Evolutionary conservation across 1,140 invertebrate species (phyloP).

Genomic region (Potamilus streckersoni): DNA sequence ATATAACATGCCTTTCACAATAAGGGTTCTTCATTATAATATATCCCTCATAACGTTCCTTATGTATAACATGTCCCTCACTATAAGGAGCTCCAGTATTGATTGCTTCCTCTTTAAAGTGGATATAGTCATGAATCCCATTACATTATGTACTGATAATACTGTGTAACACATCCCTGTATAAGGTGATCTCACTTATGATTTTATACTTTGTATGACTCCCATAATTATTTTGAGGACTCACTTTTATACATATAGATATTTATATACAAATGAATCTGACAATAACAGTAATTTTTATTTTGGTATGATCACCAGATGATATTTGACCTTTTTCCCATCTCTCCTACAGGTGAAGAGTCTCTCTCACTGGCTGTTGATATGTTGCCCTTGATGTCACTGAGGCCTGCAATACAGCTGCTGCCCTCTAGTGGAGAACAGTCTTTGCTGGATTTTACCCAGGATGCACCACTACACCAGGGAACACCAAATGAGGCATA

Average conservation of each 20-base stretch:
- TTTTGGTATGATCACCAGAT: not conserved
- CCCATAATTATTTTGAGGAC: not conserved
- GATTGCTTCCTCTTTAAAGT: too few relatives aligned
- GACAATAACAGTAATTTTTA: not conserved
- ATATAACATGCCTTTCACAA: too few relatives aligned
- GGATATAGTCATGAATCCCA: too few relatives aligned
- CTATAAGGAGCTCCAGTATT: too few relatives aligned
- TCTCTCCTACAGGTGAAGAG: slow-evolving; percentile 6
- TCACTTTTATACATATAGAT: not conserved
- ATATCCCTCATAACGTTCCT: too few relatives aligned
- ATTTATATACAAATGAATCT: not conserved
- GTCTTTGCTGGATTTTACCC: not conserved
- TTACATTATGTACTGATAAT: too few relatives aligned
- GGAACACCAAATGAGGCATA: not conserved
- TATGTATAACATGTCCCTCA: too few relatives aligned
- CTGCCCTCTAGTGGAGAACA: not conserved
- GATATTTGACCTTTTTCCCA: not conserved
- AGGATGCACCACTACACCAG: not conserved
- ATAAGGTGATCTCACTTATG: too few relatives aligned
- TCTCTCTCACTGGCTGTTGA: slow-evolving; percentile 3
- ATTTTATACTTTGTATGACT: too few relatives aligned
- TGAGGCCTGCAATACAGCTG: not conserved
- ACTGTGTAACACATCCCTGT: too few relatives aligned
- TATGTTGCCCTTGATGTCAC: slow-evolving; percentile 1
- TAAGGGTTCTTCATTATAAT: too few relatives aligned